Conservation (phyloP, 2,113 vertebrate species). For the human region DNA sequence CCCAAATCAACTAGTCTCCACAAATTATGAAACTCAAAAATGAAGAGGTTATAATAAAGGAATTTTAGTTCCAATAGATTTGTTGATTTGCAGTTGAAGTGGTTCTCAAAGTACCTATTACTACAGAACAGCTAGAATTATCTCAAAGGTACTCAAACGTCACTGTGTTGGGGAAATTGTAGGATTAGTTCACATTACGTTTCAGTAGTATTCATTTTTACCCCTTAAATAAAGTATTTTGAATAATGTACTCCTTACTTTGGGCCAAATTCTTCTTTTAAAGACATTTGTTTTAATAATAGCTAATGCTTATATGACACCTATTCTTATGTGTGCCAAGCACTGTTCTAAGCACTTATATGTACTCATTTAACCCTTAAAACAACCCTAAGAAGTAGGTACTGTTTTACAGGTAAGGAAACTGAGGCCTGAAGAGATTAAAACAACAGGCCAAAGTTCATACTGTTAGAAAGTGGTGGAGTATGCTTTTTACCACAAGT, state of each 20-base stretch:
- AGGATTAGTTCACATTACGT: constrained; percentile 6
- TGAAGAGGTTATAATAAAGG: background rate
- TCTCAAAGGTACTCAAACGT: constrained; percentile 49
- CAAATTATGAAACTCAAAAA: constrained; percentile 26
- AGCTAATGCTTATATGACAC: background rate
- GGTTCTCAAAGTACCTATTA: constrained; percentile 36
- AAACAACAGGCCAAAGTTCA: background rate
- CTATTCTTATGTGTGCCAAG: background rate
- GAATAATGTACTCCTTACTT: background rate
- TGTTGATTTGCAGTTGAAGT: constrained; percentile 34
- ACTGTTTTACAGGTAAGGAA: constrained; percentile 17
- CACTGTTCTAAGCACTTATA: background rate
- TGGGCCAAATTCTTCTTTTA: constrained; percentile 31
- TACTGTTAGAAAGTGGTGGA: background rate
- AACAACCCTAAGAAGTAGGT: constrained; percentile 15
- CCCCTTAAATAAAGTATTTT: constrained; percentile 31
- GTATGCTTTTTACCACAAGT: background rate
- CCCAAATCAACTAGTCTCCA: background rate
- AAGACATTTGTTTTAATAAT: constrained; percentile 22
- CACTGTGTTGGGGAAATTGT: constrained; percentile 48
- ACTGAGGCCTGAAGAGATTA: constrained; percentile 9
- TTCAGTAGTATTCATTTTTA: background rate
- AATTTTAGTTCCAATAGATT: constrained; percentile 32
- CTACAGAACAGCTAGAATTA: constrained; percentile 4
- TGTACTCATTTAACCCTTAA: constrained; percentile 44